A percentile compares a stretch with the other conserved stretches of the same genome.
Conservation (phyloP, 2,797 vertebrate species). For the Pseudomugil gertrudae region DNA sequence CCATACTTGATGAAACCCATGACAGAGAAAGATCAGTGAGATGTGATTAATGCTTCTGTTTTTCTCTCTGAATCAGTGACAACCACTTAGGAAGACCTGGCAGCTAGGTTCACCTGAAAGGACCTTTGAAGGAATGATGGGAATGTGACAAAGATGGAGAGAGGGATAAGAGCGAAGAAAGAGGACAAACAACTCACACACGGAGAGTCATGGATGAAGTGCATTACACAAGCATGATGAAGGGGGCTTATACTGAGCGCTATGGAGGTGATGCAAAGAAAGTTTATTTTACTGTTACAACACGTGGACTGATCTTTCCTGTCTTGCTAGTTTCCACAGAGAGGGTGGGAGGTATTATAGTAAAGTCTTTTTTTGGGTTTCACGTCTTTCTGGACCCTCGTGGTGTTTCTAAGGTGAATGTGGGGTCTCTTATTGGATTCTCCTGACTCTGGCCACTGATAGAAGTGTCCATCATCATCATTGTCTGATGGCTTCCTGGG, state of each 20-base stretch:
- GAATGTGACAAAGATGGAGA: constrained; percentile 52
- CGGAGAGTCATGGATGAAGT: neutral
- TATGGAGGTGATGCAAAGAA: too few species aligned
- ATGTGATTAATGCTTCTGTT: constrained; percentile 36
- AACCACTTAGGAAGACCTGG: constrained; percentile 33
- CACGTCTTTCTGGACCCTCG: too few species aligned
- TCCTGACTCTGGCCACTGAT: too few species aligned
- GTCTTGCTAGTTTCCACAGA: too few species aligned
- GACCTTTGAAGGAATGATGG: constrained; percentile 36
- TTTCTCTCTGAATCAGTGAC: constrained; percentile 33
- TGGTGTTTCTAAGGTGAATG: too few species aligned
- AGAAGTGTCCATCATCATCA: too few species aligned
- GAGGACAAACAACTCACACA: neutral
- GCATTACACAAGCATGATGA: neutral
- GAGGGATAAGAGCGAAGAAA: constrained; percentile 8
- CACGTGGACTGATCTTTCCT: too few species aligned
- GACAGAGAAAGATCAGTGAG: constrained; percentile 24
- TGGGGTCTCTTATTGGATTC: too few species aligned
- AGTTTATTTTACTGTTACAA: too few species aligned
- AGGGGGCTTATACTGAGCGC: neutral
- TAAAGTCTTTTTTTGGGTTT: too few species aligned
- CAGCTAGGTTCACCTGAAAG: constrained; percentile 40
- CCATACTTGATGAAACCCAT: constrained; percentile 35
- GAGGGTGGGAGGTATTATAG: too few species aligned
- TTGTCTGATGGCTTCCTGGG: too few species aligned